Percentiles rank a stretch among this genome's conserved stretches.
Conservation (phyloP, 2,888 invertebrate species). For the Lycaena phlaeas region DNA sequence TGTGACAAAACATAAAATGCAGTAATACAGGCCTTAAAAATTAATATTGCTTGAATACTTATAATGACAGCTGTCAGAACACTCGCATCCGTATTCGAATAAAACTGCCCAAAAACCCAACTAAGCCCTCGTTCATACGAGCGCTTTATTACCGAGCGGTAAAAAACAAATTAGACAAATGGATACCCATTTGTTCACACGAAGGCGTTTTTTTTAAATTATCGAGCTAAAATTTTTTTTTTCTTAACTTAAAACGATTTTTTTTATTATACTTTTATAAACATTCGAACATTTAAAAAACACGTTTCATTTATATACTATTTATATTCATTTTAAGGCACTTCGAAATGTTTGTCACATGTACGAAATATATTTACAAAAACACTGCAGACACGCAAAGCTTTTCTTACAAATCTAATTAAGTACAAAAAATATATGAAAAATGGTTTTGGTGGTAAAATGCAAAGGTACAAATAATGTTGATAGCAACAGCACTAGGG, state of each 20-base stretch:
- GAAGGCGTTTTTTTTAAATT: too few relatives aligned
- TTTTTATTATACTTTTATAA: too few relatives aligned
- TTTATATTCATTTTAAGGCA: background rate
- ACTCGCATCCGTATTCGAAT: too few relatives aligned
- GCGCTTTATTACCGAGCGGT: too few relatives aligned
- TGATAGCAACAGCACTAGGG: background rate
- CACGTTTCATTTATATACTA: background rate
- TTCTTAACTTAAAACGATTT: too few relatives aligned
- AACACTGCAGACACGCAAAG: conserved; percentile 7
- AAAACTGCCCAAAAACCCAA: too few relatives aligned
- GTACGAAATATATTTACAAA: conserved; percentile 1
- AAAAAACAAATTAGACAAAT: too few relatives aligned
- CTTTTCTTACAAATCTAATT: conserved; percentile 13
- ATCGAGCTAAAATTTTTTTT: too few relatives aligned
- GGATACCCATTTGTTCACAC: too few relatives aligned
- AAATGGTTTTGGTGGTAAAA: conserved; percentile 7
- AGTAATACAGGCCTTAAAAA: background rate
- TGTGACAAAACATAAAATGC: conserved; percentile 2
- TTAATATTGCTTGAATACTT: conserved; percentile 5
- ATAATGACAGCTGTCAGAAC: too few relatives aligned
- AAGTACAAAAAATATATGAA: conserved; percentile 14
- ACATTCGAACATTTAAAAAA: conserved; percentile 7
- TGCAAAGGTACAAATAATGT: conserved; percentile 1
- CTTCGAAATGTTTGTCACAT: background rate
- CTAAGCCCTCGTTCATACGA: too few relatives aligned